Base-by-base conservation (phyloP, 1,140 invertebrate genomes). In the Drosophila nigrodunni region DNA sequence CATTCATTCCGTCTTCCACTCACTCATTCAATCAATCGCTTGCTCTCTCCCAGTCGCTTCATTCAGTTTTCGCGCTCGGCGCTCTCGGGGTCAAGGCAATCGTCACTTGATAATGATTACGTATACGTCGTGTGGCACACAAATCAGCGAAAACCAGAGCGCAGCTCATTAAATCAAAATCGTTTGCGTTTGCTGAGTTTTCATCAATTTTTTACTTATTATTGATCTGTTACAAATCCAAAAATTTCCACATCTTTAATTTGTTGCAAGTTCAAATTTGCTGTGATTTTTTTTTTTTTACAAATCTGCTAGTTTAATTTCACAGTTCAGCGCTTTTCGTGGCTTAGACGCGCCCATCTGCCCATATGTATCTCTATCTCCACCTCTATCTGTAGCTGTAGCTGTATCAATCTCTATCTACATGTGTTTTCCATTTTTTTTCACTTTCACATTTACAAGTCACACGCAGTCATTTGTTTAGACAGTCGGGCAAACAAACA, bases 311-410 rank as follows among this genome's bases (percentile, higher is more conserved):
- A 70, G 80, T 85, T 83, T 89, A 88, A 88, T 88, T 88, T 88
- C 83, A 88, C 83, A 89, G 85, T 80, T 88, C 85, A 88, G 77
- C 72, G 83, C 74, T 30, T 83, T 80, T 70, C 79, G 83, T 68
- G 77, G 72, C 83, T 87, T 77, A 87, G 82, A 82, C 80, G 79
- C 65, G 69, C 82, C 83, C 82, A 88, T 77, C 41, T 76, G 65
- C 85, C 70, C 71, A 58, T 52, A 34, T 35, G 34, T 30, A 57
- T 46, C 44, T 44, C 49, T 68, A 72, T 52, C 52, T 71, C 5
- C 25, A 30, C 6, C 25, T 30, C 25, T 30, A 5, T 30, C 25
- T 30, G 10, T 7, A 13, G 11, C 44, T 44, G 52, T 68, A 68
- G 43, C 52, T 57, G 8, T 35, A 55, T 50, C 5, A 49, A n/a